A percentile compares a stretch with the other conserved stretches of the same genome.
Conservation (phyloP, 2,113 vertebrate genomes). For the Echinops telfairi region DNA sequence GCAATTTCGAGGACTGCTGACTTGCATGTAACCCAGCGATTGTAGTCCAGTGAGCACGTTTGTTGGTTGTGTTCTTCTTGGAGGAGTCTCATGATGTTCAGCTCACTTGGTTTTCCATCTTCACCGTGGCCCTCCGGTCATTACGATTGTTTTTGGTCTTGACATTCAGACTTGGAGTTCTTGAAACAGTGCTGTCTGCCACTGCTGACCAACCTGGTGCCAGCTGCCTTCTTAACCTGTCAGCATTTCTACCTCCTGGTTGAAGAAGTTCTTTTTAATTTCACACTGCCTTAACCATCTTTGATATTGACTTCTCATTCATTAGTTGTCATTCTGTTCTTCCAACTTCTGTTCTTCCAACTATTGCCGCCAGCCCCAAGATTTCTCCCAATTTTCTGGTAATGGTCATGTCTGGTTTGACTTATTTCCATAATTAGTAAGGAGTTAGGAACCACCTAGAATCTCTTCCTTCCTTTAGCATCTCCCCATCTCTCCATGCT, state of each 20-base stretch:
- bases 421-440: not conserved
- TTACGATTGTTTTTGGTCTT: not conserved
- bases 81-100: not conserved
- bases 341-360: not conserved
- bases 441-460: not conserved
- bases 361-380: not conserved
- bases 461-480: not conserved
- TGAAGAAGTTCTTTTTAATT: not conserved
- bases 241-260: not conserved
- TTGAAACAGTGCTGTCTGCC: not conserved
- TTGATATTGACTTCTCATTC: fast-evolving
- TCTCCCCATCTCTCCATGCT: not conserved
- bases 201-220: not conserved
- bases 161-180: not conserved
- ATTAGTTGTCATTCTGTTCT: not conserved
- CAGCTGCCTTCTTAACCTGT: not conserved
- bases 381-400: not conserved
- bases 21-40: not conserved
- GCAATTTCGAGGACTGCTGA: not conserved
- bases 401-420: not conserved
- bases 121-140: not conserved
- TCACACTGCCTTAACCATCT: not conserved
- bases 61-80: not conserved
- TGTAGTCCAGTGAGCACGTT: not conserved
- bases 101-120: not conserved